Evolutionary conservation across 2,888 invertebrate species (phyloP).

Genomic region (Sipunculus nudus): DNA sequence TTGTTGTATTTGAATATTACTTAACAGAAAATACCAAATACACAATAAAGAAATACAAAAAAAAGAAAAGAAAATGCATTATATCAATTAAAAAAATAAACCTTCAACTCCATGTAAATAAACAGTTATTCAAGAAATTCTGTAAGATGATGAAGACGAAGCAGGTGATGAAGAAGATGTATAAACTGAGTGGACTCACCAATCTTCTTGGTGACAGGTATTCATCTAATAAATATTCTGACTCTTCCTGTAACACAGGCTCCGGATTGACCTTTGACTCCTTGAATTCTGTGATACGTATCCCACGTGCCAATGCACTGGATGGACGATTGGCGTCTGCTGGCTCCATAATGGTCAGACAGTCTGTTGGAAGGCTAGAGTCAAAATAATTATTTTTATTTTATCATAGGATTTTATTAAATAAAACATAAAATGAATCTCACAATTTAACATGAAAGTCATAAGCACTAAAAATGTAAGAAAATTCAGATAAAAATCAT

Average conservation of each 20-base stretch:
- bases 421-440: no score
- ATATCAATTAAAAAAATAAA: not conserved
- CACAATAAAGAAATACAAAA: not conserved
- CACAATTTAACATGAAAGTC: no score
- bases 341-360: no score
- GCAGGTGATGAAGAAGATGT: no score
- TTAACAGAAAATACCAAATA: not conserved
- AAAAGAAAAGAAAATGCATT: not conserved
- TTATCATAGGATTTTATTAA: no score
- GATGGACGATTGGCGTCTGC: constrained; percentile 49
- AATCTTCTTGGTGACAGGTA: constrained; percentile 65
- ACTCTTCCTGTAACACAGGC: constrained; percentile 60
- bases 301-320: constrained; percentile 61
- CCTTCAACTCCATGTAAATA: not conserved
- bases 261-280: constrained; percentile 63
- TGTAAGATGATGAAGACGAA: no score
- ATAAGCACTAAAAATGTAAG: no score
- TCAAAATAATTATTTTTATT: no score
- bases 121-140: not conserved
- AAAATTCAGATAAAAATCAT: no score
- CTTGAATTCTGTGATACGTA: constrained; percentile 64
- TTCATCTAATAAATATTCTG: constrained; percentile 62
- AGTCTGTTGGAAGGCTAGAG: no score
- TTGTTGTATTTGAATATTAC: no score
- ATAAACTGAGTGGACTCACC: constrained; percentile 40